Conservation (phyloP, 2,888 invertebrate genomes). For the Eupithecia subumbrata region DNA sequence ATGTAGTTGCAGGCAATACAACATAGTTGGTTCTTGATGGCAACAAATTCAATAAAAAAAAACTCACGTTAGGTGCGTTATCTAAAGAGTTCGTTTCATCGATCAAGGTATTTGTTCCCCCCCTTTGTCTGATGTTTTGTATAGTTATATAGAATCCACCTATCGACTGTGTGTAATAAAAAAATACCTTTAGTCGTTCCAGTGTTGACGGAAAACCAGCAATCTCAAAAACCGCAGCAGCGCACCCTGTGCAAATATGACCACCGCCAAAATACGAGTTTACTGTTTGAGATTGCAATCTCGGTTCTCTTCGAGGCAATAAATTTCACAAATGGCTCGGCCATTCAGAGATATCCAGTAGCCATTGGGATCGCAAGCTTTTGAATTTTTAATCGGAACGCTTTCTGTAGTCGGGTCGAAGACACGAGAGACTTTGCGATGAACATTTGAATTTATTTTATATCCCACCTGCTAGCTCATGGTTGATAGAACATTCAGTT, state of each 20-base stretch:
- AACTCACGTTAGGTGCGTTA: no score
- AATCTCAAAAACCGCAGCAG: conserved; percentile 3
- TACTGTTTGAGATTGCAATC: conserved; percentile 39
- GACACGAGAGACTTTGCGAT: conserved; percentile 13
- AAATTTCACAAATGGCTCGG: conserved; percentile 54
- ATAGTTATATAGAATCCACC: background rate
- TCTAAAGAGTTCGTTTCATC: no score
- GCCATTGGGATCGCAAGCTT: conserved; percentile 16
- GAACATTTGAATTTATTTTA: conserved; percentile 23
- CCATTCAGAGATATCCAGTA: conserved; percentile 48
- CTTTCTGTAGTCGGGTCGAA: conserved; percentile 12
- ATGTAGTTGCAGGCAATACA: background rate
- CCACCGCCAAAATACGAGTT: conserved; percentile 36
- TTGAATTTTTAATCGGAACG: conserved; percentile 15
- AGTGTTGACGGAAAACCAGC: background rate
- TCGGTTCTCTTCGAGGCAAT: conserved; percentile 49
- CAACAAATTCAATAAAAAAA: no score
- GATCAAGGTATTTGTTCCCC: no score
- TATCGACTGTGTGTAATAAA: background rate
- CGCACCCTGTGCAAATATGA: conserved; percentile 13
- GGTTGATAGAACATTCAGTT: background rate
- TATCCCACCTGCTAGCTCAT: background rate
- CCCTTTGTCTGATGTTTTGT: background rate
- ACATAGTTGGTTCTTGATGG: no score
- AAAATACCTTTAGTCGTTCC: background rate